Conservation (phyloP, 1,140 invertebrate genomes). For the Charaxes varanes region DNA sequence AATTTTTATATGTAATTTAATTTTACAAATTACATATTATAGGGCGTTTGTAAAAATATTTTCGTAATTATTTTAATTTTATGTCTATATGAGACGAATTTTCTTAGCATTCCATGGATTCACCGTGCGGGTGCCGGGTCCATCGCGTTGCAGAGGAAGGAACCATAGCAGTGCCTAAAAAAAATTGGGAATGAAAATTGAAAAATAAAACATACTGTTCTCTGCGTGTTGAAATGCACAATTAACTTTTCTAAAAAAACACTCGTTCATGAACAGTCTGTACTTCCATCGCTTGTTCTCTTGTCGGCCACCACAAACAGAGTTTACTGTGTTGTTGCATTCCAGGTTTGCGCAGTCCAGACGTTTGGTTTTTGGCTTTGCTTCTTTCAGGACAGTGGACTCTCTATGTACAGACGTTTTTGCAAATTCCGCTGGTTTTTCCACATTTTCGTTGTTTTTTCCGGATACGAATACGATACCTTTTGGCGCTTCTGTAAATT, state of each 20-base stretch:
- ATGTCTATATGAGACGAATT: too few relatives aligned
- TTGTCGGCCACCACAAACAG: conserved; percentile 40
- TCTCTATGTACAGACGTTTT: conserved; percentile 13
- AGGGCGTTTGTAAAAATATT: too few relatives aligned
- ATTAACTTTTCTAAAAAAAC: conserved; percentile 54
- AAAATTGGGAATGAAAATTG: too few relatives aligned
- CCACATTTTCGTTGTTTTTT: conserved; percentile 38
- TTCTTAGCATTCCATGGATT: too few relatives aligned
- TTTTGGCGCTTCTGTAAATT: conserved; percentile 31
- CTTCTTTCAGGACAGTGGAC: conserved; percentile 8
- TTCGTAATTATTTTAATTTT: too few relatives aligned
- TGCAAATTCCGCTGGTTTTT: conserved; percentile 5
- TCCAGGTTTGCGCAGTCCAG: conserved; percentile 36
- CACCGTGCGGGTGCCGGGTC: too few relatives aligned
- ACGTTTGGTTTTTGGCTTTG: conserved; percentile 9
- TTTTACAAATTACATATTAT: too few relatives aligned
- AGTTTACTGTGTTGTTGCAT: conserved; percentile 36
- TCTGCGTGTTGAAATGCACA: conserved; percentile 39
- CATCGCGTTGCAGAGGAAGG: too few relatives aligned
- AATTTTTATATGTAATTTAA: too few relatives aligned
- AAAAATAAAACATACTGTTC: conserved; percentile 40
- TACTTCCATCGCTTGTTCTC: conserved; percentile 33
- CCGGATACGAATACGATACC: conserved; percentile 44
- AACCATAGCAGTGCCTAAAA: too few relatives aligned
- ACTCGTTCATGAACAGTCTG: conserved; percentile 50